Base-by-base conservation (phyloP, 2,797 vertebrate species). In the Ctenopoma kingsleyae region DNA sequence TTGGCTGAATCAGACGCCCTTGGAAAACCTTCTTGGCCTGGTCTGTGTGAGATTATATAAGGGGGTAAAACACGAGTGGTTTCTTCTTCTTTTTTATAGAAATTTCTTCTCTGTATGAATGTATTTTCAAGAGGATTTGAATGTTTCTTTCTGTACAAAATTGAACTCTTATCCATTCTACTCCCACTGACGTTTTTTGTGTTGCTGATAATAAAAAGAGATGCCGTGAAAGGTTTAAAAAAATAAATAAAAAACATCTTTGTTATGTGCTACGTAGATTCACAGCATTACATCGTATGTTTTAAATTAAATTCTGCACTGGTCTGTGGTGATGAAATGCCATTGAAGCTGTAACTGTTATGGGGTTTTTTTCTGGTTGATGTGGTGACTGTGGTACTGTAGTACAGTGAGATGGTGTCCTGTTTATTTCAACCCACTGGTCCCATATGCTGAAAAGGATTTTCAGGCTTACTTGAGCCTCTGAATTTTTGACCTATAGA, bases 1-100 rank as follows among this genome's bases (percentile, higher is more conserved):
- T 38, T 72, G 49, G 61, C 75, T 74, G 23, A 62, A 36, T 67
- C 51, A 30, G 55, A 52, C 2, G 2, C 65, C 53, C 41, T 36
- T 60, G 60, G 72, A 78, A 27, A 2, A 32, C 27, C 40, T 60
- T 51, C 30, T 27, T 55, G 54, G 58, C 61, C 49, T 1, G n/a
- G 47, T 68, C 27, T 30, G 7, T 56, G 52, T 20, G 55, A 65
- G 52, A 61, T 82, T 77, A 60, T 62, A 9, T 66, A 74, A 86
- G 49, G 47, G 20, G 46, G 58, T 19, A 12, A 11, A 55, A 19
- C 19, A 41, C 13, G 16, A 51, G 48, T 30, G 17, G 6, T 30
- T 43, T 23, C 12, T 41, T 20, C 15, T 6, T 3, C 4, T 25
- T 25, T 7, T 58, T 52, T 44, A 30, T 52, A 40, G 35, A 43